Conservation (phyloP, 1,140 invertebrate genomes). For the Dreissena polymorpha region DNA sequence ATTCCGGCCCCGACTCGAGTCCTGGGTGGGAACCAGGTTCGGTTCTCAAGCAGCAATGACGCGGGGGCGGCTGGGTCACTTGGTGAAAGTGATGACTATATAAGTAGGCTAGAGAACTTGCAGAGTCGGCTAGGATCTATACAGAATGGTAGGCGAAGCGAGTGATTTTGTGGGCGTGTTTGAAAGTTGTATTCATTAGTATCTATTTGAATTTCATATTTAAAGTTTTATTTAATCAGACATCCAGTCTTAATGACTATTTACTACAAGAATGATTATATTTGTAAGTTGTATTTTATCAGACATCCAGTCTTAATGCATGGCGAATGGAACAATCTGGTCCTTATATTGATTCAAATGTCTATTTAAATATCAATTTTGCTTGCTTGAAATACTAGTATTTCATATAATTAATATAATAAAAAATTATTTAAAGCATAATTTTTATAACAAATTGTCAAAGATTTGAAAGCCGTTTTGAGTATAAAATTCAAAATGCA, state of each 20-base stretch:
- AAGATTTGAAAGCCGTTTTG: background rate
- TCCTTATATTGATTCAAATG: too few species aligned
- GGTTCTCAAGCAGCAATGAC: slow-evolving; percentile 30
- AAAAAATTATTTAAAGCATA: background rate
- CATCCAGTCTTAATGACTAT: too few species aligned
- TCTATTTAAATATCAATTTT: too few species aligned
- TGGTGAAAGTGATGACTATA: slow-evolving; percentile 61
- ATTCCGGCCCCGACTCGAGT: slow-evolving; percentile 35
- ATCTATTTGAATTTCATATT: too few species aligned
- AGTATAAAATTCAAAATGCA: background rate
- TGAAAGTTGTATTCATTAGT: background rate
- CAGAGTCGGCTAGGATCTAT: slow-evolving; percentile 61
- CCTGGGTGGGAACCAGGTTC: background rate
- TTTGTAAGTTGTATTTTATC: background rate
- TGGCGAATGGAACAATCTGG: too few species aligned
- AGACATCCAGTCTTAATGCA: too few species aligned
- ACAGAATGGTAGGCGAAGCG: slow-evolving; percentile 42
- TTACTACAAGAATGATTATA: too few species aligned
- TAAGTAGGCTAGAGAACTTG: slow-evolving; percentile 65
- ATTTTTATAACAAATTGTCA: background rate
- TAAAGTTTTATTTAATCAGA: background rate
- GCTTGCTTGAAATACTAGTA: too few species aligned
- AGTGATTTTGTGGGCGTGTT: too few species aligned
- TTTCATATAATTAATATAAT: too few species aligned
- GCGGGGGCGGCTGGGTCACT: slow-evolving; percentile 13